A percentile compares a stretch with the other conserved stretches of the same genome.
phyloP scores from a whole-genome alignment of 2,113 vertebrate genomes.

The Nyctereutes procyonoides region DNA sequence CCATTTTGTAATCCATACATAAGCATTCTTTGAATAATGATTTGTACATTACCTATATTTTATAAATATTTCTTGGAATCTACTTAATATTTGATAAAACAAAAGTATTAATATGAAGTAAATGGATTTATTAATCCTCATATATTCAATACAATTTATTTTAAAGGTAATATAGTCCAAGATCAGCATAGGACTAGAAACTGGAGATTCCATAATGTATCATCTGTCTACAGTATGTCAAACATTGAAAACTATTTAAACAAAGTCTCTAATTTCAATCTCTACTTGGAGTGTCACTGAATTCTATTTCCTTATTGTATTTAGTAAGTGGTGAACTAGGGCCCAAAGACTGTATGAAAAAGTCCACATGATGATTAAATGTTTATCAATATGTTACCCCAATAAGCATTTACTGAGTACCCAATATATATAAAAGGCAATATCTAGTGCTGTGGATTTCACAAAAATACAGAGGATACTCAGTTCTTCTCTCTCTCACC shows the following conservation, averaged over 20 bases:
- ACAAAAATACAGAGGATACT: not conserved
- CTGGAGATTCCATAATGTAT: not conserved
- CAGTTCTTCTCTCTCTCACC: not conserved
- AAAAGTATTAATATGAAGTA: not conserved
- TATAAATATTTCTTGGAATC: not conserved
- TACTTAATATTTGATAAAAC: slow-evolving; percentile 8
- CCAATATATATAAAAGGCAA: not conserved
- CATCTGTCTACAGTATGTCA: not conserved
- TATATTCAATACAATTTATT: not conserved
- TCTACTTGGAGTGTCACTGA: not conserved
- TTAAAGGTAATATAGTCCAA: not conserved
- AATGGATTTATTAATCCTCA: not conserved
- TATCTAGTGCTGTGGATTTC: not conserved
- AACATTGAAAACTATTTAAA: not conserved
- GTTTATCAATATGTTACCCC: not conserved
- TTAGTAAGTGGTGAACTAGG: not conserved
- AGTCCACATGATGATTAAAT: not conserved
- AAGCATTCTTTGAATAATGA: not conserved
- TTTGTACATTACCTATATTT: not conserved
- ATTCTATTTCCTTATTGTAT: not conserved
- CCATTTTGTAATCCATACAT: not conserved
- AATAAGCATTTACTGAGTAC: not conserved
- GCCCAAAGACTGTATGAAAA: not conserved
- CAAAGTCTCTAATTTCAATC: not conserved
- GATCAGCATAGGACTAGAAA: not conserved